Evolutionary conservation across 2,113 vertebrate species (phyloP).

Genomic region (Monopterus albus): DNA sequence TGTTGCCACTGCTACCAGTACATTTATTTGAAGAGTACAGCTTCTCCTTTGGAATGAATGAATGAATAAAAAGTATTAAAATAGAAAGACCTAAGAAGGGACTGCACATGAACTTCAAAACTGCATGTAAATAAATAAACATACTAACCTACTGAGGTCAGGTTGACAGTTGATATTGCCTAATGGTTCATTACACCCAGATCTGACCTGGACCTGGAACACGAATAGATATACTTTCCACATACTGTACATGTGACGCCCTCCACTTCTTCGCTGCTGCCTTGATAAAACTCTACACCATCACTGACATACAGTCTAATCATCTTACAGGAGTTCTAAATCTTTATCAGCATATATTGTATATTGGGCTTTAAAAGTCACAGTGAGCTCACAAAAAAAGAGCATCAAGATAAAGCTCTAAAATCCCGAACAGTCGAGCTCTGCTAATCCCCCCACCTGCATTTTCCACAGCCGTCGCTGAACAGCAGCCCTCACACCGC

Average conservation of each 20-base stretch:
- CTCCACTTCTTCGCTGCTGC: not conserved
- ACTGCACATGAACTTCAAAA: too few species aligned
- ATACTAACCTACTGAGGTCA: too few species aligned
- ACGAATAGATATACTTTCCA: too few species aligned
- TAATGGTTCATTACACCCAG: constrained; percentile 6
- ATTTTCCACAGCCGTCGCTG: constrained; percentile 46
- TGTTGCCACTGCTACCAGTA: too few species aligned
- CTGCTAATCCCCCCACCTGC: constrained; percentile 70
- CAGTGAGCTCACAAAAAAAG: constrained; percentile 53
- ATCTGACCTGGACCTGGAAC: too few species aligned
- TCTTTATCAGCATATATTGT: constrained; percentile 50
- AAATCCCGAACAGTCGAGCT: constrained; percentile 52
- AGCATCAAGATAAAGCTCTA: constrained; percentile 64
- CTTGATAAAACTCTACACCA: constrained; percentile 17
- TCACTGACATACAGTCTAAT: constrained; percentile 38
- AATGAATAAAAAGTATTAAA: too few species aligned
- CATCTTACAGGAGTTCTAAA: constrained; percentile 64
- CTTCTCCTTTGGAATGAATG: too few species aligned
- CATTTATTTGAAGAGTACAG: too few species aligned
- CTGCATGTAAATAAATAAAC: too few species aligned
- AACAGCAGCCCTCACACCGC: constrained; percentile 52
- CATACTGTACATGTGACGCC: too few species aligned
- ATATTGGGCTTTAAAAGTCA: constrained; percentile 51
- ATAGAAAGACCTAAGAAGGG: too few species aligned
- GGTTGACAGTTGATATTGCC: too few species aligned